Evolutionary conservation across 2,113 vertebrate genomes (phyloP), one percentile per base, ranked within the genome.

Genomic region (Pygoscelis antarcticus): DNA sequence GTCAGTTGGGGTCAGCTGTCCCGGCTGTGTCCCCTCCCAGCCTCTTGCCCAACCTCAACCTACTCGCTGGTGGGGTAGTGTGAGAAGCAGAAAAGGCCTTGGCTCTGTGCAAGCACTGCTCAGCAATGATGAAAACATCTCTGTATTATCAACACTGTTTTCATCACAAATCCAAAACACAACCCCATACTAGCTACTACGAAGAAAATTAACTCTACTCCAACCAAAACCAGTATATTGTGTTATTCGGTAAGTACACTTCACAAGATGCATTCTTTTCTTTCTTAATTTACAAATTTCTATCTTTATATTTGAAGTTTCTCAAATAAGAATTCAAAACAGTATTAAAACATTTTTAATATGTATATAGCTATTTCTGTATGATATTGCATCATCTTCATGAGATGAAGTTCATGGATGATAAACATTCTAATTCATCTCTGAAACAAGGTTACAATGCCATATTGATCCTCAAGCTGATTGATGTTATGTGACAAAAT

Each of bases 61-160:
- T 38, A 3, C 61, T 64, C 2, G 1, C 20, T 44, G 29, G 7
- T 38, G 20, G 9, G 3, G 2, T 29, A 15, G 9, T 8, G 19
- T 25, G 29, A 78, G 32, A 25, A 44, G 23, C 38, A 84, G 68
- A 44, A 80, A 54, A 71, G 25, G 8, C 27, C 11, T 69, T 77
- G 34, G 9, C 0, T 1, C n/a, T 60, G 10, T 23, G 44, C 0
- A 6, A 79, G 23, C 8, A 12, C 10, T 36, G 40, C 54, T 95
- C 44, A 62, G 40, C 65, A 62, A 4, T 13, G 78, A 10, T 4
- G 1, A 26, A 85, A 61, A 38, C 4, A 36, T 38, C 19, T 30
- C 17, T 62, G 17, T 52, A 3, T 47, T 58, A 26, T 46, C 36
- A 23, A 23, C 27, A 26, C 16, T 66, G 19, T 38, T 85, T 61